phyloP scores from a whole-genome alignment of 2,113 vertebrate species.

The Bubo scandiacus region DNA sequence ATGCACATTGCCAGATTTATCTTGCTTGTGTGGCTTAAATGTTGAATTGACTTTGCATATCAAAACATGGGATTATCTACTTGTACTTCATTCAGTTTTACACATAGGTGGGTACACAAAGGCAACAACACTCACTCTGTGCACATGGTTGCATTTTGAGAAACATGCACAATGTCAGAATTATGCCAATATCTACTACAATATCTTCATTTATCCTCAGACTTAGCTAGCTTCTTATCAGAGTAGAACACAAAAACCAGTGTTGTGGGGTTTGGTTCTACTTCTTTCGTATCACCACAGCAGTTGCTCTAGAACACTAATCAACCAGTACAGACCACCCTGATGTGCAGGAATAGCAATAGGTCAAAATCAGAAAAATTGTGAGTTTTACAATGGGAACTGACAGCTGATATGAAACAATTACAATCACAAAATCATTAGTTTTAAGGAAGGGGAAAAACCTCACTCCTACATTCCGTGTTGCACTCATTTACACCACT shows the following conservation, averaged over 20 bases:
- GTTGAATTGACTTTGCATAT: background rate
- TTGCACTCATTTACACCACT: background rate
- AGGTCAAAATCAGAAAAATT: background rate
- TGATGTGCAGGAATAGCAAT: background rate
- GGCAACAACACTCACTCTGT: background rate
- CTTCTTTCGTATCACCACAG: background rate
- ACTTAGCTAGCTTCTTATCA: background rate
- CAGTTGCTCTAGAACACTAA: background rate
- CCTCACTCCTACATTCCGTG: background rate
- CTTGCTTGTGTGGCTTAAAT: background rate
- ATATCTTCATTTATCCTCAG: background rate
- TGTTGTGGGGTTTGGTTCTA: fast-evolving
- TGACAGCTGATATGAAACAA: background rate
- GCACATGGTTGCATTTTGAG: background rate
- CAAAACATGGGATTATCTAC: background rate
- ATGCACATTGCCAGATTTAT: background rate
- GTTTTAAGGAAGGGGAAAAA: background rate
- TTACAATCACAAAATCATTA: background rate
- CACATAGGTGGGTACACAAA: background rate
- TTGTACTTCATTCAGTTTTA: background rate
- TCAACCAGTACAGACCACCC: background rate
- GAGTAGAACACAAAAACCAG: background rate
- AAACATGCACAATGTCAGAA: background rate
- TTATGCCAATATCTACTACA: background rate
- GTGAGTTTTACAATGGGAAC: background rate